These are phyloP conservation scores for Cerastoderma edule DNA, from an alignment of 2,888 invertebrate species.

Conservation along the genomic window DNA sequence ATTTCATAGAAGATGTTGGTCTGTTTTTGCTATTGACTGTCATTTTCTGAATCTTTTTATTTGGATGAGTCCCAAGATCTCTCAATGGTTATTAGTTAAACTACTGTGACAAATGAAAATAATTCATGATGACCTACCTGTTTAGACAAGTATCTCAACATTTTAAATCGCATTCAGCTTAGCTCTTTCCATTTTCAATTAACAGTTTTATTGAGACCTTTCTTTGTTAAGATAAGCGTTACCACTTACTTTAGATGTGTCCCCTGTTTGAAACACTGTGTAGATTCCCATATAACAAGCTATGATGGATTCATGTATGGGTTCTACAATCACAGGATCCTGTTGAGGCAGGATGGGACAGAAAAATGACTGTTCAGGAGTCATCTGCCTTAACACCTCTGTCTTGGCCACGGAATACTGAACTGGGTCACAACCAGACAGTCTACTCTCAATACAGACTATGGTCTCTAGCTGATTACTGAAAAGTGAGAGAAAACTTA, in stretches of 20 bases:
- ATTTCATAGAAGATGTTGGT: too few relatives aligned
- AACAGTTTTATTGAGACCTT: too few relatives aligned
- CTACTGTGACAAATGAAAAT: too few relatives aligned
- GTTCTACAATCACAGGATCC: slow-evolving; percentile 25
- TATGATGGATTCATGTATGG: slow-evolving; percentile 20
- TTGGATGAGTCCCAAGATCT: too few relatives aligned
- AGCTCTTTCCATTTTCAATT: too few relatives aligned
- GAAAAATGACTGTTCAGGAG: not conserved
- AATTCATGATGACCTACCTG: too few relatives aligned
- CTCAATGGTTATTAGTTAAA: too few relatives aligned
- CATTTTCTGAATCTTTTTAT: too few relatives aligned
- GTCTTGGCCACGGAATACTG: slow-evolving; percentile 28
- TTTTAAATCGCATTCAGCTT: too few relatives aligned
- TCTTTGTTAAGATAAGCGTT: not conserved
- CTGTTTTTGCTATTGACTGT: too few relatives aligned
- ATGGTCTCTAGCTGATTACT: slow-evolving; percentile 25
- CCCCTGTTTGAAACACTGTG: slow-evolving; percentile 5
- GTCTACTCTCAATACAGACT: slow-evolving; percentile 31
- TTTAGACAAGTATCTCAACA: too few relatives aligned
- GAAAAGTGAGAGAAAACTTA: not conserved
- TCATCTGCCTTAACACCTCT: slow-evolving; percentile 16
- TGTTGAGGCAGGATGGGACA: slow-evolving; percentile 17
- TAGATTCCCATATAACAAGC: slow-evolving; percentile 23
- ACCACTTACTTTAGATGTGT: slow-evolving; percentile 40
- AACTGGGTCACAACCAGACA: slow-evolving; percentile 41